These are phyloP conservation scores for Stegodyphus dumicola DNA, from an alignment of 1,140 invertebrate genomes.

Conservation along the genomic window DNA sequence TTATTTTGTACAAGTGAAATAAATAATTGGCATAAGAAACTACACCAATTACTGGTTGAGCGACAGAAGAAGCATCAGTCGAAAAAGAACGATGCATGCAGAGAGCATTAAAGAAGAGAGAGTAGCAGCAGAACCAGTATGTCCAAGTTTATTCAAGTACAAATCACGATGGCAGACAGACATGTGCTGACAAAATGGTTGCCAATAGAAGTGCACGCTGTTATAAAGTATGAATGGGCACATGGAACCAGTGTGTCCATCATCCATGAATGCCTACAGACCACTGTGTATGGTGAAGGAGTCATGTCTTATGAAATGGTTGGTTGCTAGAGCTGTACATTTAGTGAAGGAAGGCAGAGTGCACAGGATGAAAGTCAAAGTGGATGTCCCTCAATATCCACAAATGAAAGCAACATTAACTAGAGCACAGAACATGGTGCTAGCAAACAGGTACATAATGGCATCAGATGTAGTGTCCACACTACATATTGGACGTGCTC, in stretches of 20 bases:
- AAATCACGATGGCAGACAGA: slow-evolving; percentile 8
- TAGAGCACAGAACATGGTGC: neutral
- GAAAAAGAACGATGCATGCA: slow-evolving; percentile 2
- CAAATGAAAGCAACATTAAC: neutral
- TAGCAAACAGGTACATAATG: neutral
- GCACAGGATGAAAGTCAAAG: neutral
- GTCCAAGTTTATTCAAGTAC: neutral
- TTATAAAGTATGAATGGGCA: neutral
- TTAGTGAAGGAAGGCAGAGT: neutral
- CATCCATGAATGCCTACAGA: slow-evolving; percentile 9
- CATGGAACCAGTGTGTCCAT: neutral
- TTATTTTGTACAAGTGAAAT: too few species aligned
- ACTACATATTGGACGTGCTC: neutral
- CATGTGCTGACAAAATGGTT: slow-evolving; percentile 3
- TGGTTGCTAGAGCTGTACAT: neutral
- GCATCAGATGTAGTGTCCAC: neutral
- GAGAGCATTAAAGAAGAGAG: neutral
- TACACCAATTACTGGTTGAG: too few species aligned
- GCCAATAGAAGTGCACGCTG: neutral
- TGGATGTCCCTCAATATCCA: neutral
- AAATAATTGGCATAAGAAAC: too few species aligned
- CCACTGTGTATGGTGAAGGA: neutral
- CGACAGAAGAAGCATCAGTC: neutral
- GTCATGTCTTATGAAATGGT: neutral
- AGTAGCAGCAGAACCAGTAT: slow-evolving; percentile 3